Evolutionary conservation across 2,113 vertebrate species (phyloP).

Genomic region (Poecile atricapillus): DNA sequence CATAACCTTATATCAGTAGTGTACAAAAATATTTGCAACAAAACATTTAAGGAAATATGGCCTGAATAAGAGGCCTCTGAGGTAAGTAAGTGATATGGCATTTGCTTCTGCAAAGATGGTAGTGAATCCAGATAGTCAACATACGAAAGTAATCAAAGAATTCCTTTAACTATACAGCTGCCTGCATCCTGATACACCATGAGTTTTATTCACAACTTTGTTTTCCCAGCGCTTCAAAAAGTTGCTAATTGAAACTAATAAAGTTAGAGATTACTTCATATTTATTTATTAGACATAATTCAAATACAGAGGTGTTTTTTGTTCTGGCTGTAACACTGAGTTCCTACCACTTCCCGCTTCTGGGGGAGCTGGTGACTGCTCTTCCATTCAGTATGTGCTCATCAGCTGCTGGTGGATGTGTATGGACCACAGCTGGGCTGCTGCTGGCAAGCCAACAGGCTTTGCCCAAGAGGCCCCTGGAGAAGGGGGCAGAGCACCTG

Average conservation of each 20-base stretch:
- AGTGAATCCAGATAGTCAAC: neutral
- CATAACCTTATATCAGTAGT: neutral
- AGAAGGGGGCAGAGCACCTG: neutral
- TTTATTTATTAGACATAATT: neutral
- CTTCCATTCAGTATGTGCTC: accelerated
- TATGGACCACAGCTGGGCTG: neutral
- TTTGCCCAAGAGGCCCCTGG: neutral
- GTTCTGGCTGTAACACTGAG: neutral
- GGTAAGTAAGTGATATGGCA: neutral
- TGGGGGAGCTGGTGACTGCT: neutral
- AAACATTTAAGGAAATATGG: neutral
- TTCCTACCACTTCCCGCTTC: neutral
- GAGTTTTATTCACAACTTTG: neutral
- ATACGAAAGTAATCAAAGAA: neutral
- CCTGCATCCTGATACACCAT: neutral
- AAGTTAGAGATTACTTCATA: neutral
- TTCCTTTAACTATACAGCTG: neutral
- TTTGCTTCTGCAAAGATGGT: neutral
- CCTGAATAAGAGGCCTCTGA: neutral
- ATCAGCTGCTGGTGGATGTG: neutral
- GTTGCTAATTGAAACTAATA: neutral
- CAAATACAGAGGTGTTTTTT: neutral
- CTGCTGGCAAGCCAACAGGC: neutral
- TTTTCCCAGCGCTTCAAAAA: neutral
- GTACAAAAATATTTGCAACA: neutral